A percentile compares a stretch with the other conserved stretches of the same genome.
These are phyloP conservation scores for Lutjanus argentimaculatus DNA, from an alignment of 2,797 vertebrate species.

Conservation along the genomic window DNA sequence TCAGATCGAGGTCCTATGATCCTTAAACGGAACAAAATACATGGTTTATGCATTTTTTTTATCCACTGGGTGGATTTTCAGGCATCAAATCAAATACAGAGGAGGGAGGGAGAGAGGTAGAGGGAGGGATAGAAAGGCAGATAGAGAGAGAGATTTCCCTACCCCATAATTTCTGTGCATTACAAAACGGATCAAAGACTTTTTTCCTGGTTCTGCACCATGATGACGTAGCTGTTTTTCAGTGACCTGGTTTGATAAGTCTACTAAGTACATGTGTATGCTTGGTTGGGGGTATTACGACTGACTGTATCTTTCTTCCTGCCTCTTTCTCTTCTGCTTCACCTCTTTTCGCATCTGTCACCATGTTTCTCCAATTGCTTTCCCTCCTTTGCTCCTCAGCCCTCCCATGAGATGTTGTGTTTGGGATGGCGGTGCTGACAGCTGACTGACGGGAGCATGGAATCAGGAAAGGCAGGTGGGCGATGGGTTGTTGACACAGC, in stretches of 20 bases:
- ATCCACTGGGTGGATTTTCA: constrained; percentile 50
- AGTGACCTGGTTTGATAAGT: constrained; percentile 62
- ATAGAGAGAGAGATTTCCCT: constrained; percentile 36
- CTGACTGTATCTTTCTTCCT: constrained; percentile 25
- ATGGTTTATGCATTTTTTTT: constrained; percentile 54
- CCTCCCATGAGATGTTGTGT: constrained; percentile 36
- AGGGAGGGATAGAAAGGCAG: neutral
- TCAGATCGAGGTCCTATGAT: constrained; percentile 60
- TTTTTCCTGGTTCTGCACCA: constrained; percentile 44
- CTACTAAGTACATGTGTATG: constrained; percentile 18
- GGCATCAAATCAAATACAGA: constrained; percentile 59
- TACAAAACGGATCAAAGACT: constrained; percentile 45
- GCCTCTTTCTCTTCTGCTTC: constrained; percentile 17
- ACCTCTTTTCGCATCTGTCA: constrained; percentile 44
- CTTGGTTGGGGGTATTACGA: constrained; percentile 10
- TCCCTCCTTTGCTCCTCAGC: neutral
- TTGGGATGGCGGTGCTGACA: constrained; percentile 44
- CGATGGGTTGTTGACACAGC: constrained; percentile 56
- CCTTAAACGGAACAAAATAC: constrained; percentile 71
- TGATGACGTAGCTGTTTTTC: constrained; percentile 46
- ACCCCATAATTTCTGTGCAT: constrained; percentile 44
- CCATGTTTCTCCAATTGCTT: constrained; percentile 23
- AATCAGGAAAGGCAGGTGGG: constrained; percentile 42
- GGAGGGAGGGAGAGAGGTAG: neutral
- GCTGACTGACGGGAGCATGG: constrained; percentile 57